Evolutionary conservation across 2,797 vertebrate species (phyloP), one percentile per base, ranked within the genome.

Genomic region (Hylomyscus alleni): DNA sequence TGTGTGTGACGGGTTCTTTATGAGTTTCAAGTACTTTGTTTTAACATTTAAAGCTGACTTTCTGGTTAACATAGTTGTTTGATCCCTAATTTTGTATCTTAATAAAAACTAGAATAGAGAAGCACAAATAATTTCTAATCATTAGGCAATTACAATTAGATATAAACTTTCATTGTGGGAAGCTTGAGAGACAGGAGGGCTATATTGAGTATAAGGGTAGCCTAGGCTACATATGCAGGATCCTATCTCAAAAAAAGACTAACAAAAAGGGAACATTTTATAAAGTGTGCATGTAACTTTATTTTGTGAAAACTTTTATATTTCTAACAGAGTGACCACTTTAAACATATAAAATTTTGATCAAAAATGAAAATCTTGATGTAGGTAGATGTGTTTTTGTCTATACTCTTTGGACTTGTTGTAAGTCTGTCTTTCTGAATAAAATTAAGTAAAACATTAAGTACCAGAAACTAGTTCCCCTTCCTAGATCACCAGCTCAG

Each of bases 401-500:
- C 65, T 85, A 58, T 34, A 24, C 44, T 69, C 3, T 76, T 86
- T 47, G 75, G 60, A 54, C 34, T 78, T 88, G 77, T 60, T 67
- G 50, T 76, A 34, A 54, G 11, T 37, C 37, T 83, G 3, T 2
- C 73, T 82, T 93, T 77, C 34, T 77, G 34, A 77, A 22, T 72
- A 62, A 26, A 76, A 17, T 54, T n/a, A 37, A 86, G 80, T 34
- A 72, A 92, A 92, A 82, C 72, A 54, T 90, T 83, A 56, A 44
- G 22, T 58, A 67, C 14, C 34, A 92, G 50, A 72, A 90, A 95
- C 20, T 67, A 92, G 37, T 80, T 81, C n/a, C 9, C 5, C 56
- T 94, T 67, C 90, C n/a, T 37, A 93, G 52, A 20, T 83, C 10
- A 80, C 52, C 26, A 67, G 13, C 56, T 84, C 47, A 80, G 34